Conservation (phyloP, 2,113 vertebrate species). For the Hydropotes inermis region DNA sequence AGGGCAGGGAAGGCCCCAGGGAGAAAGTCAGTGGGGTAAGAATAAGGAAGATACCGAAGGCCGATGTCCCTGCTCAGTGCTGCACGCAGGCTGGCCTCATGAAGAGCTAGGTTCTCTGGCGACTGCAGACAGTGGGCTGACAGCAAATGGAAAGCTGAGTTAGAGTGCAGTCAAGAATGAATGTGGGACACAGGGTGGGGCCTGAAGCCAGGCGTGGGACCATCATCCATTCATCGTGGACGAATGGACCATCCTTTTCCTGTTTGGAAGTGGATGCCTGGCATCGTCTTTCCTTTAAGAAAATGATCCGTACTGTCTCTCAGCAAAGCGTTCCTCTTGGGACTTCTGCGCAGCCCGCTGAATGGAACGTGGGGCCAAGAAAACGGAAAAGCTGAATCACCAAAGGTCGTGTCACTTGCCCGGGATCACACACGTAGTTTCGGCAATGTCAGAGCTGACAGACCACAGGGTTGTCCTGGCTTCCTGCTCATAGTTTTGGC, state of each 20-base stretch:
- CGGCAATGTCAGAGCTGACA: conserved; percentile 14
- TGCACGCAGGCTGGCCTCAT: not conserved
- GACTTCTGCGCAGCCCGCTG: not conserved
- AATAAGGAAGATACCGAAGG: not conserved
- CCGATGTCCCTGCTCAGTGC: not conserved
- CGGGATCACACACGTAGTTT: conserved; percentile 43
- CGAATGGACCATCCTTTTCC: not conserved
- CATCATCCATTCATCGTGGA: not conserved
- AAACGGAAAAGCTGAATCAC: conserved; percentile 52
- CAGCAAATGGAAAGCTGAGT: not conserved
- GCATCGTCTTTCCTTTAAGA: not conserved
- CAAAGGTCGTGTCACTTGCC: not conserved
- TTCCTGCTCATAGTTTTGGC: not conserved
- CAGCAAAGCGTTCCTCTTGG: conserved; percentile 2
- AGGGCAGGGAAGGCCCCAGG: not conserved
- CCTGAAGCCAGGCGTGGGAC: not conserved
- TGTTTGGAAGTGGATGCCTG: not conserved
- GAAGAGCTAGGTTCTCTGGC: not conserved
- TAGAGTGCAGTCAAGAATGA: not conserved
- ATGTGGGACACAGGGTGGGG: not conserved
- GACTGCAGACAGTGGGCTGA: not conserved
- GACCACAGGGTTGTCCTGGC: not conserved
- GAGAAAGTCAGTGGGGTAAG: not conserved
- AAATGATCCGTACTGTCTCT: not conserved
- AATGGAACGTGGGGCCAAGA: not conserved